phyloP scores from a whole-genome alignment of 37 sponge, comb jelly and placozoan genomes.

The Chondrilla cf. caribensis region DNA sequence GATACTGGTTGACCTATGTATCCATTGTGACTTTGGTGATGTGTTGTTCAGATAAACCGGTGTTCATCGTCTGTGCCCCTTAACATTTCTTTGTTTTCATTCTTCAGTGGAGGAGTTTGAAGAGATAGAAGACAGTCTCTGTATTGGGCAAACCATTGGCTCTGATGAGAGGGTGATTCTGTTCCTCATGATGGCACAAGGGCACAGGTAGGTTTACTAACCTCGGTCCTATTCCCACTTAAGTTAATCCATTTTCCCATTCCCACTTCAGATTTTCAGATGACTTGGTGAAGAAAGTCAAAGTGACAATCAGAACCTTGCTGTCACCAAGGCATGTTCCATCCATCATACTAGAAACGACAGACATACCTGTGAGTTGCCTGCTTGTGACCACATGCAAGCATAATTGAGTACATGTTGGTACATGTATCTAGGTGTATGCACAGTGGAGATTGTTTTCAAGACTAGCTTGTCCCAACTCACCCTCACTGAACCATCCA shows the following conservation, averaged over 20 bases:
- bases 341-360: slow-evolving; percentile 69
- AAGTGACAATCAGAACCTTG: slow-evolving; percentile 63
- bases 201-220: slow-evolving; percentile 40
- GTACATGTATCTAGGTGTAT: too few relatives aligned
- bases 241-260: not conserved
- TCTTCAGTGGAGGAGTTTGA: slow-evolving; percentile 69
- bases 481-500: too few relatives aligned
- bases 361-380: slow-evolving; percentile 86
- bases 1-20: too few relatives aligned
- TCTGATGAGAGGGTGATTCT: slow-evolving; percentile 94
- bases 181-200: slow-evolving; percentile 85
- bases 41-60: not conserved
- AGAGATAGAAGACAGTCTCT: slow-evolving; percentile 89
- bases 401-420: too few relatives aligned
- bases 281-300: slow-evolving; percentile 59
- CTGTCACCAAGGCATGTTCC: slow-evolving; percentile 97
- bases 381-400: not conserved
- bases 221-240: not conserved
- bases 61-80: too few relatives aligned
- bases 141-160: slow-evolving; percentile 83
- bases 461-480: too few relatives aligned
- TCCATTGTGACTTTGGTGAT: too few relatives aligned
- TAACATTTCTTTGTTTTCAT: not conserved
- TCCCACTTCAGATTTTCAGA: slow-evolving; percentile 52
- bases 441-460: too few relatives aligned